Conservation (phyloP, 2,113 vertebrate genomes). For the Mungos mungo region DNA sequence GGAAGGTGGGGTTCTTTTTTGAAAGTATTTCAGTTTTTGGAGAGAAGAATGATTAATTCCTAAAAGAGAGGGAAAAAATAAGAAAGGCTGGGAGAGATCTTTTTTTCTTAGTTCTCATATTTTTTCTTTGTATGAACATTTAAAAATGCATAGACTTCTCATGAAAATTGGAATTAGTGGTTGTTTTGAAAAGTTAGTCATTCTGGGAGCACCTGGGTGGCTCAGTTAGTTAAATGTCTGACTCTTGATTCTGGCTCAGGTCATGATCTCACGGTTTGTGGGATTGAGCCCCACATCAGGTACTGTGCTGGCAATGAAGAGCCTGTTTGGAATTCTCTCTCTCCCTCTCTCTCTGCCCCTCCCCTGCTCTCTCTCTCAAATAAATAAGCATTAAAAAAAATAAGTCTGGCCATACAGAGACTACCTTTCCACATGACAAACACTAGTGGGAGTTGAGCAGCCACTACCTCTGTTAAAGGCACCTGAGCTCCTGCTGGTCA, state of each 20-base stretch:
- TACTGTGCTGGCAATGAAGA: no score
- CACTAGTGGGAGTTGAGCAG: not conserved
- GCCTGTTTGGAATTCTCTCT: no score
- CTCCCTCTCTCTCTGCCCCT: no score
- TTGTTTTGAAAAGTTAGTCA: conserved; percentile 24
- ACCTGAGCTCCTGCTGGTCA: not conserved
- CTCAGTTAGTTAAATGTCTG: no score
- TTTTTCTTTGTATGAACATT: not conserved
- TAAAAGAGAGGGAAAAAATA: not conserved
- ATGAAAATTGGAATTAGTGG: not conserved
- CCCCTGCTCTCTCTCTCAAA: no score
- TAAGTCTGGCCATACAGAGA: not conserved
- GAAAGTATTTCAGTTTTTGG: not conserved
- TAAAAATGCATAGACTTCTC: not conserved
- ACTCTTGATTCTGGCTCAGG: no score
- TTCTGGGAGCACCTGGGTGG: not conserved
- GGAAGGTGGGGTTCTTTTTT: not conserved
- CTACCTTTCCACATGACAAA: not conserved
- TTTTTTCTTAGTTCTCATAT: conserved; percentile 26
- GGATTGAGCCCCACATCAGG: no score
- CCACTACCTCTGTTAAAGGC: not conserved
- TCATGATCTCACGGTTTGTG: no score
- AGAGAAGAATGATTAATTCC: not conserved
- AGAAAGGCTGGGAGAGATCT: not conserved
- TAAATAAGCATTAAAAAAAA: not conserved